These are phyloP conservation scores for Lasioglossum baleicum DNA, from an alignment of 1,140 invertebrate species.

Conservation along the genomic window DNA sequence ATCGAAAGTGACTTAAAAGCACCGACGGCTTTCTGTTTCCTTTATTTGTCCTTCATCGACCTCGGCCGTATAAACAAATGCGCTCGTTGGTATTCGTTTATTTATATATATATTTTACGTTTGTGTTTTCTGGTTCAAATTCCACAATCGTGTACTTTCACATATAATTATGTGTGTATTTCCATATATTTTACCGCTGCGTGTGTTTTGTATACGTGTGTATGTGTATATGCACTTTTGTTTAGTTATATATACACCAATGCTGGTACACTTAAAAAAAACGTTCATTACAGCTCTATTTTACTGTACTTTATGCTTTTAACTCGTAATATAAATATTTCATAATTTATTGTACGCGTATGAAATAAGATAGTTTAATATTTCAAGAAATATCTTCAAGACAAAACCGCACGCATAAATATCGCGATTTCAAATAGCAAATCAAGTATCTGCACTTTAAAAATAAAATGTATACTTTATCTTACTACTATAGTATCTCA, in stretches of 20 bases:
- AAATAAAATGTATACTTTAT: background rate
- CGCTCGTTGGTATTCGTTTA: slow-evolving; percentile 44
- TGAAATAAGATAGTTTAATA: slow-evolving; percentile 22
- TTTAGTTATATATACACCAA: slow-evolving; percentile 22
- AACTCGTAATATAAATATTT: slow-evolving; percentile 2
- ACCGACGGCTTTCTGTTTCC: slow-evolving; percentile 32
- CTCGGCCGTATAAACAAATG: slow-evolving; percentile 47
- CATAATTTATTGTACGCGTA: background rate
- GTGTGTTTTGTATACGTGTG: slow-evolving; percentile 26
- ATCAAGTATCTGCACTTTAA: background rate
- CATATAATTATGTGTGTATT: slow-evolving; percentile 36
- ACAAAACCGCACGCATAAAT: background rate
- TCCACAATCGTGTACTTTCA: slow-evolving; percentile 32
- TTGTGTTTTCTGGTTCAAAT: slow-evolving; percentile 34
- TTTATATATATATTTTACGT: slow-evolving; percentile 44
- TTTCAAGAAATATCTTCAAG: slow-evolving; percentile 18
- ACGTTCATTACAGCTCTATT: background rate
- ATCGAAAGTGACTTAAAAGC: slow-evolving; percentile 40
- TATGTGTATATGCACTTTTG: slow-evolving; percentile 19
- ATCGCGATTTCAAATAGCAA: background rate
- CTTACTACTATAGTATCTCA: background rate
- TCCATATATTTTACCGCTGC: slow-evolving; percentile 25
- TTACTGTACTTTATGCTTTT: background rate
- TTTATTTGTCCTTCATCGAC: slow-evolving; percentile 44
- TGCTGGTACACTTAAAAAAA: slow-evolving; percentile 19